Base-by-base conservation (phyloP, 2,113 vertebrate genomes). In the Tyrannus savana region DNA sequence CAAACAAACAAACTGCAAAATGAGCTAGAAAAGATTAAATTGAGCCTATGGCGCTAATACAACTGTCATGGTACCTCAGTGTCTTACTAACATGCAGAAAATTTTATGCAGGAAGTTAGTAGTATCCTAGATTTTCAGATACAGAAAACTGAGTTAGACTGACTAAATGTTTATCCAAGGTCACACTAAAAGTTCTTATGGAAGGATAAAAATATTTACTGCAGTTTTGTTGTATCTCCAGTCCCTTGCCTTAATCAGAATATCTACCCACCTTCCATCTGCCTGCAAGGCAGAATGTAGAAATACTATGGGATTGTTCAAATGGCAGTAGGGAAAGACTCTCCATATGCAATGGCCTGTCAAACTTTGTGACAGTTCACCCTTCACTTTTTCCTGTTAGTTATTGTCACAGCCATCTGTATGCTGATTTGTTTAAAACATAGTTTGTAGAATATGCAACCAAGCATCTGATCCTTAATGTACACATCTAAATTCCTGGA, bases 401-500 rank as follows among this genome's bases (percentile, higher is more conserved):
- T 85, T 96, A 80, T 86, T 95, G 88, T 95, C 92, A 93, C 46
- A 95, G 68, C 72, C 90, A 95, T 95, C 87, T 95, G 80, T 95
- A 90, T 96, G 79, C 79, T 94, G 80, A 88, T 95, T 95, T 84
- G 67, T 84, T 96, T 96, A 84, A 90, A 97, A 91, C 46, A 81
- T 33, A 93, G 66, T 93, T 95, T 95, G 69, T 93, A 94, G 52
- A 81, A 90, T 96, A 97, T 92, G 83, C 83, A 96, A 35, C 85
- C 31, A 5, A 90, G 85, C 68, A 93, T 95, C 94, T 95, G 93
- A 95, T 96, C 87, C 71, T 95, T 93, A 97, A 97, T 85, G 92
- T 95, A 95, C 87, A 95, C 87, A 94, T 94, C 86, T 85, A 92
- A 79, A 93, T 94, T 94, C 85, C 91, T 91, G 56, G 85, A 96